Evolutionary conservation across 2,113 vertebrate genomes (phyloP).

Genomic region (Passer montanus): DNA sequence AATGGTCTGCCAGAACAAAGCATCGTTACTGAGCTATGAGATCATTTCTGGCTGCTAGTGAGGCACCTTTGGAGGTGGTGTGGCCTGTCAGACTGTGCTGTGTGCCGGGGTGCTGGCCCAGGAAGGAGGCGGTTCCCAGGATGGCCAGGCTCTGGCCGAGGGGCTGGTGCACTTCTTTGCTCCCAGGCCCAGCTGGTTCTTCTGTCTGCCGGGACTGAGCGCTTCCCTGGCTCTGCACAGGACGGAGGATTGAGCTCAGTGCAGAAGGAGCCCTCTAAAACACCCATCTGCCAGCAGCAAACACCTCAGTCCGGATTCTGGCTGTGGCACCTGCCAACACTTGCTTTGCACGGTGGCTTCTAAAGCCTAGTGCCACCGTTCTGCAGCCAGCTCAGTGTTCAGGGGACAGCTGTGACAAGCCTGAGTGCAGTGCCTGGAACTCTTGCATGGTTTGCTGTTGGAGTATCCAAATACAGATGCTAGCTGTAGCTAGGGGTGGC

Average conservation of each 20-base stretch:
- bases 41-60: not conserved
- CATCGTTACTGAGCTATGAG: not conserved
- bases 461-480: not conserved
- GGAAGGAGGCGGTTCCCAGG: fast-evolving
- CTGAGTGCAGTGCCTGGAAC: not conserved
- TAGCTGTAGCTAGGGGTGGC: not conserved
- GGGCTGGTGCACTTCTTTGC: not conserved
- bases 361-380: not conserved
- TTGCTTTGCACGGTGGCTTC: not conserved
- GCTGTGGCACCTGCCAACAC: not conserved
- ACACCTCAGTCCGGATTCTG: fast-evolving
- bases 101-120: not conserved
- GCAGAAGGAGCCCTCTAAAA: not conserved
- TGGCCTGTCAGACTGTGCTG: not conserved
- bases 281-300: not conserved
- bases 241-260: not conserved
- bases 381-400: not conserved
- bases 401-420: not conserved
- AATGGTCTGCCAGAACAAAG: slow-evolving; percentile 46
- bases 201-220: fast-evolving
- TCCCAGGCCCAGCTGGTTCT: not conserved
- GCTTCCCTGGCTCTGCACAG: not conserved
- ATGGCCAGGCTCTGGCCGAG: not conserved
- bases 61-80: not conserved
- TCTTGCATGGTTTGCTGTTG: fast-evolving